These are phyloP conservation scores for Mactra quadrangularis DNA, from an alignment of 1,140 invertebrate genomes.

Conservation along the genomic window DNA sequence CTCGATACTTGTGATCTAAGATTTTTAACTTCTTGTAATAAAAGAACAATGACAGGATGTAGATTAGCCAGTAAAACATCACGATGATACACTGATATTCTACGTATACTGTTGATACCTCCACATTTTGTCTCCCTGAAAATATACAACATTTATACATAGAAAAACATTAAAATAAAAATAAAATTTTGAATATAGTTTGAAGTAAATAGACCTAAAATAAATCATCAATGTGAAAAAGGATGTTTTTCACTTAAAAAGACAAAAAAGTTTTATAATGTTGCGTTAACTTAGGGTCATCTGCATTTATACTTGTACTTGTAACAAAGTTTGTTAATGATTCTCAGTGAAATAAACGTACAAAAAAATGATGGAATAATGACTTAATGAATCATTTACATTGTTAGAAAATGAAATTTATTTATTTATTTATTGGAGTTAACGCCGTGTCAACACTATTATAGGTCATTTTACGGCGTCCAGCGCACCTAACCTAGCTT, in stretches of 20 bases:
- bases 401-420: too few species aligned
- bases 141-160: conserved; percentile 12
- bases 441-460: too few species aligned
- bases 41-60: conserved; percentile 88
- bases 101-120: conserved; percentile 89
- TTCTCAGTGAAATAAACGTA: too few species aligned
- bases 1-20: conserved; percentile 95
- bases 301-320: too few species aligned
- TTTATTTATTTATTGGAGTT: too few species aligned
- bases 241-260: background rate
- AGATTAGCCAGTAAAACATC: conserved; percentile 87
- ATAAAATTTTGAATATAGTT: background rate
- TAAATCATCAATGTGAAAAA: background rate
- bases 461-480: too few species aligned
- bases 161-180: background rate
- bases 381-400: too few species aligned
- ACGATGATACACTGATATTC: conserved; percentile 89
- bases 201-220: background rate
- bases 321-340: too few species aligned
- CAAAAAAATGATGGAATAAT: too few species aligned
- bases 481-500: too few species aligned
- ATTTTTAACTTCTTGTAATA: conserved; percentile 92
- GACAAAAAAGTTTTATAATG: background rate
- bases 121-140: conserved; percentile 92
- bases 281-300: too few species aligned